These are phyloP conservation scores for Malurus alboscapulatus DNA, from an alignment of 2,113 vertebrate genomes.

Conservation along the genomic window DNA sequence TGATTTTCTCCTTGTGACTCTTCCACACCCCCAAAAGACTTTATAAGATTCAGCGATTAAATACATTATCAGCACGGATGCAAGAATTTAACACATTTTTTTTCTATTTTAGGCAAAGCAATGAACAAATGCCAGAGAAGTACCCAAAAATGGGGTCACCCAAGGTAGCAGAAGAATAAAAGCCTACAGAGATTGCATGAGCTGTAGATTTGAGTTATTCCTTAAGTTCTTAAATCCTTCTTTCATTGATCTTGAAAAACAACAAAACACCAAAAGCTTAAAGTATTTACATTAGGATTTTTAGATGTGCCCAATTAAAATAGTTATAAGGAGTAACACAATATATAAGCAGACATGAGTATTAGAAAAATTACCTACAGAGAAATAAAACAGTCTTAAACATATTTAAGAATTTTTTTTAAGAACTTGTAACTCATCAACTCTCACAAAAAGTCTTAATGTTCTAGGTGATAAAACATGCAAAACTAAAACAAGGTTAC, in stretches of 20 bases:
- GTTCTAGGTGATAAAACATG: not conserved
- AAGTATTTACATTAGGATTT: not conserved
- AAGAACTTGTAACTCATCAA: not conserved
- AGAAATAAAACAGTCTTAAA: not conserved
- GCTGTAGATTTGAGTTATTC: not conserved
- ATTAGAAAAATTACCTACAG: not conserved
- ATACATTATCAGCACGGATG: not conserved
- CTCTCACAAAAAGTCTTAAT: not conserved
- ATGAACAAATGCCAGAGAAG: not conserved
- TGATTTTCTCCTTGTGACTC: not conserved
- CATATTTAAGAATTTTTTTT: rapidly evolving
- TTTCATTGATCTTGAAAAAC: not conserved
- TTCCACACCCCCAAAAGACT: not conserved
- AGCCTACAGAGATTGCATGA: not conserved
- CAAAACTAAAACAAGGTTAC: not conserved
- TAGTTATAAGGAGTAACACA: not conserved
- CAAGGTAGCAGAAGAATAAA: not conserved
- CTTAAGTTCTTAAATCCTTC: not conserved
- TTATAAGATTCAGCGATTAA: not conserved
- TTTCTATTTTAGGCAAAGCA: slow-evolving; percentile 7
- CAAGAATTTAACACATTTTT: not conserved
- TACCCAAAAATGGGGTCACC: not conserved
- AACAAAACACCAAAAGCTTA: not conserved
- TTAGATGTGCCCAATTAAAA: not conserved
- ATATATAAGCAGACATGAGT: not conserved